phyloP scores from a whole-genome alignment of 2,113 vertebrate species.

The Caranx melampygus region DNA sequence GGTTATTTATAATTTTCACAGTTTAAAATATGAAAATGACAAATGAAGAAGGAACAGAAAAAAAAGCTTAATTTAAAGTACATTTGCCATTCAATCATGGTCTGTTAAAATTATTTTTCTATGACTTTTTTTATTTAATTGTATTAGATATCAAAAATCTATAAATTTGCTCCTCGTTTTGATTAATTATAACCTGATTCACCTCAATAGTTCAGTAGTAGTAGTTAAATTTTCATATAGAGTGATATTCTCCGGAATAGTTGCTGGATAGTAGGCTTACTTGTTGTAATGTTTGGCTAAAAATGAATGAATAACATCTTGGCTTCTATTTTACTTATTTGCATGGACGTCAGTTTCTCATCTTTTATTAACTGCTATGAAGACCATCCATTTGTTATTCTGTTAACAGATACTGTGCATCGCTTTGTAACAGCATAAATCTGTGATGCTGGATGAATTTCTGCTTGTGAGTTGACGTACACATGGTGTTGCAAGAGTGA shows the following conservation, averaged over 20 bases:
- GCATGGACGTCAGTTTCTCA: conserved; percentile 76
- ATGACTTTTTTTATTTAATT: too few relatives aligned
- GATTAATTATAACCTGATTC: background rate
- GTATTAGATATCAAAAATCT: background rate
- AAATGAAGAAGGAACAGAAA: background rate
- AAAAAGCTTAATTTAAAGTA: background rate
- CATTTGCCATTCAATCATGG: background rate
- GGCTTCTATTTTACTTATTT: conserved; percentile 67
- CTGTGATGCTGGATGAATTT: conserved; percentile 24
- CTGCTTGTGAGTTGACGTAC: conserved; percentile 19
- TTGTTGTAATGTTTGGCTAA: conserved; percentile 46
- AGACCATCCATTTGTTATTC: conserved; percentile 59
- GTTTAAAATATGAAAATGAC: background rate
- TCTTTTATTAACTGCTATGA: conserved; percentile 72
- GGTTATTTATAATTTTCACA: background rate
- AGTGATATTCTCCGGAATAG: conserved; percentile 18
- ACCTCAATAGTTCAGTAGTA: background rate
- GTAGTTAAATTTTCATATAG: background rate
- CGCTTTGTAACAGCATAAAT: conserved; percentile 13
- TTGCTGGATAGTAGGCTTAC: conserved; percentile 9
- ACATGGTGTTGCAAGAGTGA: conserved; percentile 30
- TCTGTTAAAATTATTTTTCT: background rate
- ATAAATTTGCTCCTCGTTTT: background rate
- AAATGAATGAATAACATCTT: conserved; percentile 62
- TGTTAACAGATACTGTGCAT: conserved; percentile 44